Conservation (phyloP, 2,113 vertebrate genomes). For the Macaca mulatta region DNA sequence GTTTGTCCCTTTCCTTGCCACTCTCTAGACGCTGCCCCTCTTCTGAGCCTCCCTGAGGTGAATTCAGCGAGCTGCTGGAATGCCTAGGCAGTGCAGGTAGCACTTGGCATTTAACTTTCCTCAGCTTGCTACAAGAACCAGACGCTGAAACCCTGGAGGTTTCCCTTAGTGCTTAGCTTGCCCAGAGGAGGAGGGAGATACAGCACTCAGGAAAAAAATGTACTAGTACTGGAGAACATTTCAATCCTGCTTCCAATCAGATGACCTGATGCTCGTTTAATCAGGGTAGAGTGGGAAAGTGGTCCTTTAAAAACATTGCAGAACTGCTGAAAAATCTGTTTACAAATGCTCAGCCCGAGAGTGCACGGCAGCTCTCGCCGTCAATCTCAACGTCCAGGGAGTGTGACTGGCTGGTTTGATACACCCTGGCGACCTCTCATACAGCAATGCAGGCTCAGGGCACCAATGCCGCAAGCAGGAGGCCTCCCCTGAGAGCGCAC, state of each 20-base stretch:
- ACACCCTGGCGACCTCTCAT: neutral
- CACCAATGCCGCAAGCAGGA: fast-evolving
- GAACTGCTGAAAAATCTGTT: neutral
- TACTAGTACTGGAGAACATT: neutral
- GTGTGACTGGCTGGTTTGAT: fast-evolving
- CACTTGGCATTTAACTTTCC: neutral
- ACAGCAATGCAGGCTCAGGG: no score
- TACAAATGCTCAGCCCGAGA: neutral
- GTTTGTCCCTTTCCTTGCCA: neutral
- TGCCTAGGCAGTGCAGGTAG: no score
- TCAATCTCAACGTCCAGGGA: fast-evolving
- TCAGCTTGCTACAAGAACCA: neutral
- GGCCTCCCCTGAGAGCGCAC: neutral
- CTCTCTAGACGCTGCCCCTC: neutral
- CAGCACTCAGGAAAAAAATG: fast-evolving
- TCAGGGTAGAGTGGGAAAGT: neutral
- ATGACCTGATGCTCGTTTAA: neutral
- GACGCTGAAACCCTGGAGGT: neutral
- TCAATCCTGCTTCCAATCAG: neutral
- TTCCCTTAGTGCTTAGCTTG: neutral
- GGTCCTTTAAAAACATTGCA: neutral
- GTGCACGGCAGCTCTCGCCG: neutral
- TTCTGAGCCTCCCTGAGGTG: neutral
- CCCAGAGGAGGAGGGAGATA: neutral
- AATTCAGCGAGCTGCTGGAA: neutral